Percentiles rank a stretch among this genome's conserved stretches.
These are phyloP conservation scores for human (Homo sapiens) DNA, from an alignment of 2,113 vertebrate species.

Conservation along the genomic window DNA sequence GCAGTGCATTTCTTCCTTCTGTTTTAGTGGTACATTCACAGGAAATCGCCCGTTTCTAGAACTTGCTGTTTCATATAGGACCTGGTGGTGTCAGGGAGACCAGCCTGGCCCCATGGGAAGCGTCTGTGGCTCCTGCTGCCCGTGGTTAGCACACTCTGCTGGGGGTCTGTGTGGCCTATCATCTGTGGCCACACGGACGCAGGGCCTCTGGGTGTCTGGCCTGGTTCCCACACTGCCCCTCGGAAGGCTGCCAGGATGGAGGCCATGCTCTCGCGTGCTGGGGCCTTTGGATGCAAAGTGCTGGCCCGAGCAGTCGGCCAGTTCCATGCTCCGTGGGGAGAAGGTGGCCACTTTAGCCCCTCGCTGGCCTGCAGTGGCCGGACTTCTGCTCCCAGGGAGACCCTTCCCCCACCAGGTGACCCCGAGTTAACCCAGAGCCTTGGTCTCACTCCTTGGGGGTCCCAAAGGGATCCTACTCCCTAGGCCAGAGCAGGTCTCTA, in stretches of 20 bases:
- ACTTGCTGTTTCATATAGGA: background rate
- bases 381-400: background rate
- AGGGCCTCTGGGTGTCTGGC: background rate
- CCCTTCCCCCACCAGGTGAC: no score
- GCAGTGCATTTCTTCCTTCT: background rate
- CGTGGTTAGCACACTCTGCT: background rate
- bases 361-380: fast-evolving
- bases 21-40: background rate
- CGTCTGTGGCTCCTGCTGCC: background rate
- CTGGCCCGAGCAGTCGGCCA: fast-evolving
- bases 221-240: fast-evolving
- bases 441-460: background rate
- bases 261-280: fast-evolving
- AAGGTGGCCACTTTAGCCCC: fast-evolving
- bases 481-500: background rate
- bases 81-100: background rate
- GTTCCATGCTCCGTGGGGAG: fast-evolving
- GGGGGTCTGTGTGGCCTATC: background rate
- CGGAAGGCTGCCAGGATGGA: no score
- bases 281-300: fast-evolving
- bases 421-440: background rate
- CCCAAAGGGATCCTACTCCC: fast-evolving
- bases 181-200: background rate
- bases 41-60: background rate
- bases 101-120: background rate